Conservation (phyloP, 2,797 vertebrate species). For the Rhodeus uyekii region DNA sequence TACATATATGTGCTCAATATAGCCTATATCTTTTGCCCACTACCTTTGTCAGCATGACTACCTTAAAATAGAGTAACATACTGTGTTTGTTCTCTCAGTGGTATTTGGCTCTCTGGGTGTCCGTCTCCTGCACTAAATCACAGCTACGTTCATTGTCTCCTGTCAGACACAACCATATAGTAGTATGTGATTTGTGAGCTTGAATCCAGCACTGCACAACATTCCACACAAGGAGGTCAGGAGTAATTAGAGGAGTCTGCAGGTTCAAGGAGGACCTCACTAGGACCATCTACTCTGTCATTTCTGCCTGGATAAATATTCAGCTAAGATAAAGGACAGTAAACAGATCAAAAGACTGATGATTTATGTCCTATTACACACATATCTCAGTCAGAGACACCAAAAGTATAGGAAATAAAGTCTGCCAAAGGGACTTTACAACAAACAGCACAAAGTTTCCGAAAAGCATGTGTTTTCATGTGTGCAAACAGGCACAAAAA, state of each 20-base stretch:
- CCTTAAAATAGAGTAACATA: conserved; percentile 10
- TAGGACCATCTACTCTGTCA: conserved; percentile 46
- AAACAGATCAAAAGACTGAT: conserved; percentile 74
- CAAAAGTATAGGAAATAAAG: conserved; percentile 30
- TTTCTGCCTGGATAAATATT: conserved; percentile 82
- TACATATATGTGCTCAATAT: not conserved
- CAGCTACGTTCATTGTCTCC: conserved; percentile 46
- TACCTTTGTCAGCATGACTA: not conserved
- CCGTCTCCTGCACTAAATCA: conserved; percentile 52
- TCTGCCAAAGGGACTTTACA: not conserved
- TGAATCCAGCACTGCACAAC: conserved; percentile 47
- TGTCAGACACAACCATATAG: conserved; percentile 58
- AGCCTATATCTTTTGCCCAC: not conserved
- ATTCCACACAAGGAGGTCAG: conserved; percentile 63
- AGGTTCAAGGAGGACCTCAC: conserved; percentile 67
- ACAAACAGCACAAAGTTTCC: not conserved
- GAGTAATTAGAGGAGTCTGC: conserved; percentile 77
- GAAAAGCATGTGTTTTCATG: not conserved
- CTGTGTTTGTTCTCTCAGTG: conserved; percentile 10
- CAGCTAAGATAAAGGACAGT: conserved; percentile 85
- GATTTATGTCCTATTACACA: conserved; percentile 81
- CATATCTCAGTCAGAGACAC: conserved; percentile 72
- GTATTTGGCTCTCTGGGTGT: conserved; percentile 30
- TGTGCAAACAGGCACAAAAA: too few relatives aligned
- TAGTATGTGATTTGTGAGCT: conserved; percentile 70